Base-by-base conservation (phyloP, 2,113 vertebrate genomes). In the Corydoras sp. region DNA sequence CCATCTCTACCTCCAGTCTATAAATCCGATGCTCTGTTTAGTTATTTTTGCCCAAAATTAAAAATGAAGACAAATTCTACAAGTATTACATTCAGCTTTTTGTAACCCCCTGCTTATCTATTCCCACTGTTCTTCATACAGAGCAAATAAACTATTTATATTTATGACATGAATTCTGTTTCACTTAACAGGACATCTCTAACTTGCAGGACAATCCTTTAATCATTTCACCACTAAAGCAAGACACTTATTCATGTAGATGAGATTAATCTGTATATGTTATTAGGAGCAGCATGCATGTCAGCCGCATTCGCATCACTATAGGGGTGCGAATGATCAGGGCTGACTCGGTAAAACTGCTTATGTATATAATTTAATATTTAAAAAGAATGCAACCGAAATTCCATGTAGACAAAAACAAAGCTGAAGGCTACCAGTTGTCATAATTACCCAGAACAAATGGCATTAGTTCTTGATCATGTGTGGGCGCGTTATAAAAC, bases 131-230 rank as follows among this genome's bases (percentile, higher is more conserved):
- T 43, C 35, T 43, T 43, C 35, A 43, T 43, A 43, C 35, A 43
- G 35, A 43, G 35, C 35, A 43, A 43, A 43, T 4, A 4, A 43
- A 43, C 35, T 43, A 43, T 43, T 5, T 43, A 43, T 5, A 43
- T 43, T 8, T 8, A 43, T 43, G 35, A 43, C 35, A 4, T 43
- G 4, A 5, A 43, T 43, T 43, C 35, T 43, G 7, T 43, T 49
- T 59, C 9, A 72, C 69, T 29, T 55, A 56, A 73, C 61, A 56
- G 71, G 10, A 18, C 59, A 50, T 70, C 35, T 70, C 62, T 76
- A 43, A 73, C 72, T 65, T 79, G 77, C 77, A 70, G 76, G 77
- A 79, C 77, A 79, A 79, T 75, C 76, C 60, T 58, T 65, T 51
- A 62, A 31, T 61, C 60, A 69, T 56, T 62, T 49, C 13, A 66